Evolutionary conservation across 2,888 invertebrate genomes (phyloP).

Genomic region (Spialia ferax): DNA sequence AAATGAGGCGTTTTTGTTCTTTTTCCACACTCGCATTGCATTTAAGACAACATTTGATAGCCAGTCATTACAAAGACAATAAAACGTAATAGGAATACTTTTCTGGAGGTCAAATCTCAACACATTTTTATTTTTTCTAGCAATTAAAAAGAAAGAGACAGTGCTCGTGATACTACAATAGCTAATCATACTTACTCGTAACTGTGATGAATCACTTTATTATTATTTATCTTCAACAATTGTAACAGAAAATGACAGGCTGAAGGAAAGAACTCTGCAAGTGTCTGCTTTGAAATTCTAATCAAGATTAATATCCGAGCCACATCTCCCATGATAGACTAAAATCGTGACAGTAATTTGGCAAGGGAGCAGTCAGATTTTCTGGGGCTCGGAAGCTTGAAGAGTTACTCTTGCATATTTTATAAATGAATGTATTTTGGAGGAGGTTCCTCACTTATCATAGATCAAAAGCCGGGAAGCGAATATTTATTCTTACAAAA

Average conservation of each 20-base stretch:
- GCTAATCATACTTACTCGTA: neutral
- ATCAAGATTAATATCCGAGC: slow-evolving; percentile 18
- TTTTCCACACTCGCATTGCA: slow-evolving; percentile 20
- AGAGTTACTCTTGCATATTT: slow-evolving; percentile 41
- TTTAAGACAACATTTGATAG: slow-evolving; percentile 28
- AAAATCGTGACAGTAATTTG: slow-evolving; percentile 33
- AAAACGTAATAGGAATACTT: slow-evolving; percentile 17
- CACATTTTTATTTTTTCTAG: neutral
- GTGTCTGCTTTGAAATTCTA: slow-evolving; percentile 13
- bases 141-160: neutral
- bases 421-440: slow-evolving; percentile 43
- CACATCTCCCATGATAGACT: slow-evolving; percentile 16
- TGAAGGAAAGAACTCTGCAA: slow-evolving; percentile 8
- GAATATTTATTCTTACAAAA: slow-evolving; percentile 31
- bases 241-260: neutral
- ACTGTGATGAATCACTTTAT: neutral
- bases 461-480: slow-evolving; percentile 31
- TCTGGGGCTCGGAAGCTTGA: slow-evolving; percentile 4
- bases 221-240: neutral
- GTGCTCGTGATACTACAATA: neutral
- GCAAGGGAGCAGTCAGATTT: slow-evolving; percentile 37
- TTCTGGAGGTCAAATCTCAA: neutral
- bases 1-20: slow-evolving; percentile 25
- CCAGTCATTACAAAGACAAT: slow-evolving; percentile 12
- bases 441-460: slow-evolving; percentile 29